Base-by-base conservation (phyloP, 2,888 invertebrate genomes). In the Andrena bucephala region DNA sequence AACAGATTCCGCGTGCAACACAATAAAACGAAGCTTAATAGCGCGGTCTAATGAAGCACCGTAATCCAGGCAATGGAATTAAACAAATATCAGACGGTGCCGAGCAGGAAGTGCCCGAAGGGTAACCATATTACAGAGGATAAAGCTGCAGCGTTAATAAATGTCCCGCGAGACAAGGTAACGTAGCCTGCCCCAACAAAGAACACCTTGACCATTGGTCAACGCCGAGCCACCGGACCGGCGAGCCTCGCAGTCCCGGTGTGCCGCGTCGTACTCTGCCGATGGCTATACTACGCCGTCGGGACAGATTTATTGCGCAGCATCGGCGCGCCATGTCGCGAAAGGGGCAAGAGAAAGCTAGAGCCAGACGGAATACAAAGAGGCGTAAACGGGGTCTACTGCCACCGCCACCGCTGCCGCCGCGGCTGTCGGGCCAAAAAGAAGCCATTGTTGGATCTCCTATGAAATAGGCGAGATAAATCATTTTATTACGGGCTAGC, bases 401-500 rank as follows among this genome's bases (percentile, higher is more conserved):
- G 42, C 42, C 42, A 42, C 42, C 42, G 42, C 42, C 42, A 5
- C 42, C 13, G 4, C 42, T 3, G 42, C 13, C 42, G 42, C 10
- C 36, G 0, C 10, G 42, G 42, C 42, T 42, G 42, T 42, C 42
- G 50, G 69, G 50, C 83, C 84, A 83, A 87, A 89, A 87, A 89
- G 81, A 83, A 85, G 74, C 87, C 85, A 90, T 91, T 92, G 90
- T 90, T 89, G 88, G 86, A 78, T 82, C 76, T 76, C 78, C 76
- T 67, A 70, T 68, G 75, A 65, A 84, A 85, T 87, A 87, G 81
- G 81, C 82, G 85, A 81, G 85, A 90, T 91, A 90, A 90, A 91
- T 92, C 89, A 90, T 90, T 89, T 89, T 87, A 89, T 89, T 89
- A 89, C 87, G 85, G 77, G 82, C 89, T 78, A 86, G 85, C 76